Evolutionary conservation across 2,888 invertebrate species (phyloP).

Genomic region (Darwinula stevensoni): DNA sequence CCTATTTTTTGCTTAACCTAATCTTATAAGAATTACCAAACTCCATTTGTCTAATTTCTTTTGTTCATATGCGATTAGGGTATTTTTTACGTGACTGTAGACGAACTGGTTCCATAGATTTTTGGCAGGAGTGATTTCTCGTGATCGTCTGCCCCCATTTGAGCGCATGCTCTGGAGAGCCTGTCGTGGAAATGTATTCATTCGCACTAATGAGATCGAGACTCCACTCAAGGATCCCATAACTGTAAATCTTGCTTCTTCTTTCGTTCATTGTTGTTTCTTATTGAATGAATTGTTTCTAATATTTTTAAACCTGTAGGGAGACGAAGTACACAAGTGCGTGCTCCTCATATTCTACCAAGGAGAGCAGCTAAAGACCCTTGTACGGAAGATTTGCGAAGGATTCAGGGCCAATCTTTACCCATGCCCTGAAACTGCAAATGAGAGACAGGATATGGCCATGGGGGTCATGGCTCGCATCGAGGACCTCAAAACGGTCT

Average conservation of each 20-base stretch:
- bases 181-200: constrained; percentile 73
- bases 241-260: no score
- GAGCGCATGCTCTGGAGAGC: constrained; percentile 80
- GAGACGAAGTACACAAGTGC: constrained; percentile 12
- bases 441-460: constrained; percentile 11
- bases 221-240: no score
- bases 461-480: constrained; percentile 10
- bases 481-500: constrained; percentile 18
- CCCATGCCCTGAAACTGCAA: constrained; percentile 10
- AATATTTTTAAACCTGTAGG: no score
- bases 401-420: constrained; percentile 11
- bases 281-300: no score
- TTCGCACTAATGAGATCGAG: no score
- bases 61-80: no score
- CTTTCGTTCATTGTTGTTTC: no score
- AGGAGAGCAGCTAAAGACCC: constrained; percentile 13
- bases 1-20: no score
- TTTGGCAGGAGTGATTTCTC: constrained; percentile 74
- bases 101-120: no score
- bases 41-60: no score
- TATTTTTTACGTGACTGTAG: no score
- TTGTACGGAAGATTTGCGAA: constrained; percentile 14
- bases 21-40: no score
- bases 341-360: constrained; percentile 14
- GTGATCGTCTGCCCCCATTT: constrained; percentile 62